Evolutionary conservation across 2,113 vertebrate species (phyloP), one percentile per base, ranked within the genome.

Genomic region (Caracal caracal): DNA sequence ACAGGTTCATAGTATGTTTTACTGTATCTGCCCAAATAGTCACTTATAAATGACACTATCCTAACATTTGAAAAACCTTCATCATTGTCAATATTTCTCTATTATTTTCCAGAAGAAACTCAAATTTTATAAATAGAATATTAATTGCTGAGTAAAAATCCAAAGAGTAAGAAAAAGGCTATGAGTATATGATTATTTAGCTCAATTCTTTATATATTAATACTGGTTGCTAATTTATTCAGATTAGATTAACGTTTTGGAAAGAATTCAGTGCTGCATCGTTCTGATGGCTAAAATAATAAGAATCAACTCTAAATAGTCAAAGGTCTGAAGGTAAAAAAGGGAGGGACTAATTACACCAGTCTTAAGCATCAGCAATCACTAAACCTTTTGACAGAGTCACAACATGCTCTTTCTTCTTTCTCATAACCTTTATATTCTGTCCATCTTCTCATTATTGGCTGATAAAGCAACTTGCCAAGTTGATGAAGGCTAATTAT

Each of bases 121-220:
- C 51, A 76, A 47, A 73, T 89, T 85, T 79, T 40, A 85, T 51
- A 87, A 92, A 35, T 61, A 84, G 26, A 71, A 84, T 84, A 80
- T 43, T 79, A 83, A 59, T 81, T 90, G 84, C 86, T 96, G n/a
- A 87, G 26, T 75, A 37, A 90, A 97, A 92, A 83, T 37, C 33
- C 16, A 33, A 81, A 56, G 10, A 88, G 26, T 90, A 81, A 75
- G 81, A 4, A 82, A 89, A 87, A 56, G 8, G 15, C 9, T 61
- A 28, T 10, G 26, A n/a, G 49, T 61, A 16, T 49, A 28, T 51
- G 10, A 79, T 83, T 30, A 80, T n/a, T 82, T 51, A 59, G 10
- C 8, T 5, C 71, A 56, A 80, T 33, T 59, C 59, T 22, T 40
- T 78, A 84, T 6, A 49, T 51, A 10, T 37, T 49, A 28, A n/a